phyloP scores from a whole-genome alignment of 2,888 invertebrate species.

The Aleiodes leptofemur region DNA sequence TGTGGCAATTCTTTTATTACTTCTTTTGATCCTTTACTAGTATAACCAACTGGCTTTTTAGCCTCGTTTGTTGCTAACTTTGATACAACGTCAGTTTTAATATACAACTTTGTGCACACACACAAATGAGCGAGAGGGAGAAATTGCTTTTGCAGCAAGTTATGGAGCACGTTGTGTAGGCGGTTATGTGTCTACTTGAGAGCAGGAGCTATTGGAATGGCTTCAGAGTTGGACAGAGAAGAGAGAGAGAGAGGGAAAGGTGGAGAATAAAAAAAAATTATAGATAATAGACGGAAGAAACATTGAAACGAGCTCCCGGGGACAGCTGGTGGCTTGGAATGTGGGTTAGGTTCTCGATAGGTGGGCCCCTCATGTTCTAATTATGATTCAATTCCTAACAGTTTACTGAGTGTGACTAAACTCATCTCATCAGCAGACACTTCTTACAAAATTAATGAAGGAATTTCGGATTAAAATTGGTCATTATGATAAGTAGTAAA shows the following conservation, averaged over 20 bases:
- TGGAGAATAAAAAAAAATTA: constrained; percentile 55
- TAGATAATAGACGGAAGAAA: constrained; percentile 37
- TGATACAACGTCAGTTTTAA: constrained; percentile 14
- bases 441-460: too few species aligned
- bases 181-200: constrained; percentile 3
- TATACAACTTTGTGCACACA: too few species aligned
- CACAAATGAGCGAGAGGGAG: too few species aligned
- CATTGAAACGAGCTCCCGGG: constrained; percentile 51
- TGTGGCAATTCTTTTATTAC: too few species aligned
- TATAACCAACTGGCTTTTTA: constrained; percentile 3
- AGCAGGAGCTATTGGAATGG: constrained; percentile 1
- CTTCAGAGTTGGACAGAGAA: constrained; percentile 30
- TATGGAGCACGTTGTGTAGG: constrained; percentile 18
- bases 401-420: constrained; percentile 64
- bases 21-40: too few species aligned
- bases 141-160: constrained; percentile 4
- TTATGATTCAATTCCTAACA: constrained; percentile 74
- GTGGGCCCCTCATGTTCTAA: constrained; percentile 67
- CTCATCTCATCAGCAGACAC: constrained; percentile 46
- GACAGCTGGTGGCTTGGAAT: constrained; percentile 68
- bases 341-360: constrained; percentile 67
- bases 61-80: constrained; percentile 2
- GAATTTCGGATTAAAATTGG: too few species aligned
- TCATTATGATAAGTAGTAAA: too few species aligned
- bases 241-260: constrained; percentile 45